Evolutionary conservation across 2,113 vertebrate genomes (phyloP), one percentile per base, ranked within the genome.

Genomic region (Ardeotis arabs): DNA sequence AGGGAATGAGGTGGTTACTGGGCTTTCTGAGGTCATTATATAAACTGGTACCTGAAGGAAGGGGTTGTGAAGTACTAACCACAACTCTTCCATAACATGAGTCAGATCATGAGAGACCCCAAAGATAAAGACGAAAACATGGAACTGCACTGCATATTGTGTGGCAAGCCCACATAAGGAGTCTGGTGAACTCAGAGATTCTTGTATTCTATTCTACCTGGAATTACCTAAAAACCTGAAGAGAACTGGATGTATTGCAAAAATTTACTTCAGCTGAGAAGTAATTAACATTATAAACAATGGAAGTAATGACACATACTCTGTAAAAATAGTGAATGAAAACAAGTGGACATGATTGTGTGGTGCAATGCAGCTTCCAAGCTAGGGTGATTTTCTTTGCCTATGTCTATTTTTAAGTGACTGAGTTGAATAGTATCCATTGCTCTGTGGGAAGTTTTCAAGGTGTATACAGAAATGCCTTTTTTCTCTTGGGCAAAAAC

Each of bases 51-150:
- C 21, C 16, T 2, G 2, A 50, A 55, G 11, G 18, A 49, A 62
- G 17, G 41, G 4, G 6, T 31, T 77, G 14, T 39, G 21, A 60
- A 76, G 7, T 60, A 64, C 10, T 84, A 28, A 18, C 7, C 10
- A 22, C 6, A 2, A 0, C 8, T 63, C 22, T 35, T 39, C 7
- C 7, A 19, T 23, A 73, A 53, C 0, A 1, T 35, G 15, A 5
- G 4, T 28, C 18, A 73, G 41, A 80, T 7, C 5, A 45, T 22
- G 9, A 49, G 37, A 27, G 1, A 50, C 13, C 19, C 10, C 19
- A 41, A 37, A n/a, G 4, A 4, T 23, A 15, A 62, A 49, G 27
- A 56, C 9, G 14, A 82, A 49, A 63, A 55, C 37, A 21, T 3
- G 25, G 47, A 72, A 20, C 5, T 28, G 4, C 9, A 8, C 3